These are phyloP conservation scores for Anas georgica DNA, from an alignment of 2,797 vertebrate species.

Conservation along the genomic window DNA sequence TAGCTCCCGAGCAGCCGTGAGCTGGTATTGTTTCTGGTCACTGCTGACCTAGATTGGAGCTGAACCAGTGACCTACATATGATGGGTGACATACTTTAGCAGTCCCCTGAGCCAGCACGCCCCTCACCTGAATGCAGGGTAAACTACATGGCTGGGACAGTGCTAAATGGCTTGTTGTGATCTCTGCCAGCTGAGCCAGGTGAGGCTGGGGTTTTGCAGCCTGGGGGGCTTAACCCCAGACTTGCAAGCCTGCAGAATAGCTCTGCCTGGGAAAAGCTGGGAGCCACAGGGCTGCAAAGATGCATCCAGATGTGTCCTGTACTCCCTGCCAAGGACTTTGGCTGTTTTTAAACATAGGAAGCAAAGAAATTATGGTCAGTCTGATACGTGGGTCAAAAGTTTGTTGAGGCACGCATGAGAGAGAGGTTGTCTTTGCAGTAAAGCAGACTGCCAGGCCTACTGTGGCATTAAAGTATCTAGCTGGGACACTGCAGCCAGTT, in stretches of 20 bases:
- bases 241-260: background rate
- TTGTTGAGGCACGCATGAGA: accelerated
- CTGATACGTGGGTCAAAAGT: background rate
- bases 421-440: background rate
- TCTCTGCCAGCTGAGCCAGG: slow-evolving; percentile 38
- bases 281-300: background rate
- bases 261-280: background rate
- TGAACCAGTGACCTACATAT: slow-evolving; percentile 48
- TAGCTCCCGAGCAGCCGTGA: background rate
- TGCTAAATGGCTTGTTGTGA: background rate
- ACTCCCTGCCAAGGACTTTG: background rate
- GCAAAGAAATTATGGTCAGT: background rate
- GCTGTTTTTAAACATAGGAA: background rate
- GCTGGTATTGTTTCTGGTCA: background rate
- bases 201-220: background rate
- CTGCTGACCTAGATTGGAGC: slow-evolving; percentile 8
- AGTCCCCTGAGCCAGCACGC: slow-evolving; percentile 31
- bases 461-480: background rate
- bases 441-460: background rate
- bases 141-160: slow-evolving; percentile 1
- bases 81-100: slow-evolving; percentile 24
- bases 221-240: background rate
- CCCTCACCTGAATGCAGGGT: slow-evolving; percentile 23
- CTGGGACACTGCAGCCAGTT: background rate
- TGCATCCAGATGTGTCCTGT: background rate